A percentile compares a stretch with the other conserved stretches of the same genome.
Conservation (phyloP, 2,888 invertebrate genomes). For the Phymatocera aterrima region DNA sequence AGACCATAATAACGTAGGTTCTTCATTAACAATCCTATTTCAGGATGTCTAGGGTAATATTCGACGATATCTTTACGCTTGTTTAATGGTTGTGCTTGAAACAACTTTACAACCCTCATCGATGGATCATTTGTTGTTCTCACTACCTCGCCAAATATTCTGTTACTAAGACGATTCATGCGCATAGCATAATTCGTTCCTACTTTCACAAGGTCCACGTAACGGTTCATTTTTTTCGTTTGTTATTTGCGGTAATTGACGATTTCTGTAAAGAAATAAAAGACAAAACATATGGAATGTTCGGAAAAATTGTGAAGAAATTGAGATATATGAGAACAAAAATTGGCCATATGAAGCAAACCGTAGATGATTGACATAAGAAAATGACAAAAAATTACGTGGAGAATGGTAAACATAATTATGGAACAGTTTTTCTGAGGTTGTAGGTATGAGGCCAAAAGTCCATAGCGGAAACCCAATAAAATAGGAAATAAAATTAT, state of each 20-base stretch:
- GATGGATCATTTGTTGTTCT: slow-evolving; percentile 85
- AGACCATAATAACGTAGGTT: slow-evolving; percentile 86
- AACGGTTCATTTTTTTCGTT: slow-evolving; percentile 77
- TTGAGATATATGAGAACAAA: too few relatives aligned
- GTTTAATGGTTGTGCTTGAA: slow-evolving; percentile 86
- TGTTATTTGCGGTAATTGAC: neutral
- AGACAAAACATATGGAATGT: neutral
- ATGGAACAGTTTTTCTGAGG: too few relatives aligned
- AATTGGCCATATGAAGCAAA: too few relatives aligned
- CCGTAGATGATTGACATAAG: too few relatives aligned
- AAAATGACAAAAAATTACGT: too few relatives aligned
- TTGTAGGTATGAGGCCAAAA: too few relatives aligned
- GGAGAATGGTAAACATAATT: too few relatives aligned
- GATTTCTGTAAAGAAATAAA: neutral
- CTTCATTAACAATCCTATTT: slow-evolving; percentile 85
- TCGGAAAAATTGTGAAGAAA: too few relatives aligned
- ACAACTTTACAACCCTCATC: slow-evolving; percentile 88
- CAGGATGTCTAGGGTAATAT: slow-evolving; percentile 92
- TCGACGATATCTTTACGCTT: slow-evolving; percentile 84
- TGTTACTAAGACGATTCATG: slow-evolving; percentile 90
- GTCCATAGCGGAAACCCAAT: too few relatives aligned
- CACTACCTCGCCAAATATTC: slow-evolving; percentile 92
- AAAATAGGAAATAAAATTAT: too few relatives aligned
- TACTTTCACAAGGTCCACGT: slow-evolving; percentile 82
- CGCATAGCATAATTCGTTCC: slow-evolving; percentile 88